These are phyloP conservation scores for Geopemphigus sp. DNA, from an alignment of 1,140 invertebrate genomes.

Conservation along the genomic window DNA sequence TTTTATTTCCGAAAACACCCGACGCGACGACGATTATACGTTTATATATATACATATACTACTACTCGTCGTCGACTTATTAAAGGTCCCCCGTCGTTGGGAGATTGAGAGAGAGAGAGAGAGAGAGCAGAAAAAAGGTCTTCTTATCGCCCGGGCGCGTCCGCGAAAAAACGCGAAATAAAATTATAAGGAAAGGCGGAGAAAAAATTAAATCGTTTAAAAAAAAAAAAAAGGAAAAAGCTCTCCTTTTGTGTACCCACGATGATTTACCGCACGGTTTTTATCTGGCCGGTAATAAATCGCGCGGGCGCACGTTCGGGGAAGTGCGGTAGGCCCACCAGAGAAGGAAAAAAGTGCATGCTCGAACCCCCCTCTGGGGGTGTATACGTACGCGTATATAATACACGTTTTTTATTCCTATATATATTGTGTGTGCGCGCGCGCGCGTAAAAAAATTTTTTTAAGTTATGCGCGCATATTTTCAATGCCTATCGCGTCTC, in stretches of 20 bases:
- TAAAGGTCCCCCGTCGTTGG: constrained; percentile 13
- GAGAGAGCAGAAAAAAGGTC: constrained; percentile 14
- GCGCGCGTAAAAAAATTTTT: not conserved
- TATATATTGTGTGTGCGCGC: not conserved
- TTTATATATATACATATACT: too few relatives aligned
- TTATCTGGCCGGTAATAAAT: constrained; percentile 47
- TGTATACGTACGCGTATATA: not conserved
- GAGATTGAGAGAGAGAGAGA: not conserved
- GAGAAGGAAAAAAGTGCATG: constrained; percentile 12
- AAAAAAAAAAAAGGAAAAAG: constrained; percentile 25
- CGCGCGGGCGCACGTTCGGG: constrained; percentile 11
- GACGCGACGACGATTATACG: not conserved
- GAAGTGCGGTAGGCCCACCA: not conserved
- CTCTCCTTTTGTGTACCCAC: constrained; percentile 29
- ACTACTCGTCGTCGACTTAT: constrained; percentile 43
- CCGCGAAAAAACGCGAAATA: constrained; percentile 16
- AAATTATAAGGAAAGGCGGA: constrained; percentile 25
- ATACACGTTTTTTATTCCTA: not conserved
- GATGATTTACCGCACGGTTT: constrained; percentile 45
- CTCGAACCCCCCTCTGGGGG: constrained; percentile 5
- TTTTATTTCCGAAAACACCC: not conserved
- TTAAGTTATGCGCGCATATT: constrained; percentile 32
- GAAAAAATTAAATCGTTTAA: constrained; percentile 49
- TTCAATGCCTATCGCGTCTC: constrained; percentile 43
- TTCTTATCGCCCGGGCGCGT: constrained; percentile 35